Evolutionary conservation across 2,888 invertebrate species (phyloP).

Genomic region (Spilosoma lubricipeda): DNA sequence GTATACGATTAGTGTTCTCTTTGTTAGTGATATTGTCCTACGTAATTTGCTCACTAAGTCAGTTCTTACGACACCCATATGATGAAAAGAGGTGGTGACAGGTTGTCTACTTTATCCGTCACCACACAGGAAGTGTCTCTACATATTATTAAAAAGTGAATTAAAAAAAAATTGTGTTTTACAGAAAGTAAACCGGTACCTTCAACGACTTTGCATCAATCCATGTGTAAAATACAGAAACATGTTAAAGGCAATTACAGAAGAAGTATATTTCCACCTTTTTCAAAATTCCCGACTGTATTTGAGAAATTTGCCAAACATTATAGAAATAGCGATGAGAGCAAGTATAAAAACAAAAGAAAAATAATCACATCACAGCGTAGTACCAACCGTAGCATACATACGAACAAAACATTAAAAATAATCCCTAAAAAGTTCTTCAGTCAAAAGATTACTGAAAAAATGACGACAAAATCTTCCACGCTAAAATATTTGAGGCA

Average conservation of each 20-base stretch:
- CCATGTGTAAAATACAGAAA: too few species aligned
- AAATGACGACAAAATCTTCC: not conserved
- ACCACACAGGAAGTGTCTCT: too few species aligned
- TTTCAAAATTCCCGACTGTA: not conserved
- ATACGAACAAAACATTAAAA: not conserved
- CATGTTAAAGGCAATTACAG: not conserved
- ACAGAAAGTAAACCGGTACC: not conserved
- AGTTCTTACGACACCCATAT: too few species aligned
- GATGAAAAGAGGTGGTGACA: too few species aligned
- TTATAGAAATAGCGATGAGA: not conserved
- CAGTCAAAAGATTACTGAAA: not conserved
- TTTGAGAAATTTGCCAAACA: constrained; percentile 1
- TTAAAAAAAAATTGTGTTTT: not conserved
- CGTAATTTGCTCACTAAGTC: too few species aligned
- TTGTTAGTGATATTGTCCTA: too few species aligned
- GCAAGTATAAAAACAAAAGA: not conserved
- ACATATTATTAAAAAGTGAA: not conserved
- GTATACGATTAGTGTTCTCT: too few species aligned
- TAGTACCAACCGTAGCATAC: not conserved
- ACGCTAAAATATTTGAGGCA: not conserved
- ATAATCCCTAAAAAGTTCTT: not conserved
- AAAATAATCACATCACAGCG: not conserved
- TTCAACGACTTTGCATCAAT: not conserved
- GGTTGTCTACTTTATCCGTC: too few species aligned
- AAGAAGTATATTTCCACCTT: not conserved